phyloP scores from a whole-genome alignment of 2,797 vertebrate genomes.

The Sorex maritimensis region DNA sequence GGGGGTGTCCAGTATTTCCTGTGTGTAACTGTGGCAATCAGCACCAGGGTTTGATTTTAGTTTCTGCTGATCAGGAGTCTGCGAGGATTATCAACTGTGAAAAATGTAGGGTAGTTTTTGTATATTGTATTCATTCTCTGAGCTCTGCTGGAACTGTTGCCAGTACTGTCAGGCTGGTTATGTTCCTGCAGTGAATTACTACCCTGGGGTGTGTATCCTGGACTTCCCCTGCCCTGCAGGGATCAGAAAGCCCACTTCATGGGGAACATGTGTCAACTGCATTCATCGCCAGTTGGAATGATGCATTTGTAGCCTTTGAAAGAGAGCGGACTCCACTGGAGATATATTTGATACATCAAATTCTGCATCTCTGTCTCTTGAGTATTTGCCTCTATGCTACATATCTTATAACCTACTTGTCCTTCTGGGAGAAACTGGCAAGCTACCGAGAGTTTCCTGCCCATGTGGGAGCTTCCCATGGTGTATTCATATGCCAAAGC shows the following conservation, averaged over 20 bases:
- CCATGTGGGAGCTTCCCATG: no score
- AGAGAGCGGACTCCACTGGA: not conserved
- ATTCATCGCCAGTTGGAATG: not conserved
- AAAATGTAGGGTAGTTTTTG: no score
- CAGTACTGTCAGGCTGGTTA: not conserved
- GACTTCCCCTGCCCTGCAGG: not conserved
- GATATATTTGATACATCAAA: constrained; percentile 18
- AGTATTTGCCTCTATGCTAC: not conserved
- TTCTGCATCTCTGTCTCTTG: constrained; percentile 4
- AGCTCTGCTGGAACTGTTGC: not conserved
- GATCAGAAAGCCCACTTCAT: constrained; percentile 49
- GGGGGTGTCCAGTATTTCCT: not conserved
- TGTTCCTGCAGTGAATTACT: constrained; percentile 23
- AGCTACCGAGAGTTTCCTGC: no score
- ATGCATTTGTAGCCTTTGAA: constrained; percentile 53
- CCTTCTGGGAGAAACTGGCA: no score
- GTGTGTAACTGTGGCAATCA: no score
- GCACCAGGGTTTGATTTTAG: not conserved
- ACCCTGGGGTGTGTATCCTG: not conserved
- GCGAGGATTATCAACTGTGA: not conserved
- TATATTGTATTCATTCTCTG: no score
- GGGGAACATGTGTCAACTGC: not conserved
- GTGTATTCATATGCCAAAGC: no score
- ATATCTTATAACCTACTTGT: no score
- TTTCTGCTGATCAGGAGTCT: not conserved